A percentile compares a stretch with the other conserved stretches of the same genome.
These are phyloP conservation scores for Parasteatoda lunata DNA, from an alignment of 2,888 invertebrate species.

Conservation along the genomic window DNA sequence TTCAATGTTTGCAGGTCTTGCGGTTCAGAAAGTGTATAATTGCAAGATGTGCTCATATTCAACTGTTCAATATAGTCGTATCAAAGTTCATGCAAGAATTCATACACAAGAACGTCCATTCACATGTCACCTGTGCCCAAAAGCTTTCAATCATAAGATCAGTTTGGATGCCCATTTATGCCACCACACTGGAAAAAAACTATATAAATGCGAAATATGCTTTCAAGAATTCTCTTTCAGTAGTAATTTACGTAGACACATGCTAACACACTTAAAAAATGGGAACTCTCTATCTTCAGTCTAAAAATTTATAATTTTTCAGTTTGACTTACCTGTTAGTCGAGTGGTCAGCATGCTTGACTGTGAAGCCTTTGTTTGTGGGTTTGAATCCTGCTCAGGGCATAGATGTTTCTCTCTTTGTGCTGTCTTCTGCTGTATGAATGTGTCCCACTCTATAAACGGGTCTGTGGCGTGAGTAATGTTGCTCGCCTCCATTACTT, in stretches of 20 bases:
- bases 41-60: background rate
- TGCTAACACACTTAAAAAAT: constrained; percentile 8
- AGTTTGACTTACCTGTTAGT: no score
- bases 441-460: no score
- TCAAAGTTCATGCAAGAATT: background rate
- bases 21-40: background rate
- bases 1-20: no score
- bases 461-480: no score
- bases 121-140: background rate
- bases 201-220: background rate
- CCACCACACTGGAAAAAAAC: constrained; percentile 7
- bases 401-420: no score
- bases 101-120: constrained; percentile 6
- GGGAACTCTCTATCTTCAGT: no score
- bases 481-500: no score
- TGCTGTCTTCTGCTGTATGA: no score
- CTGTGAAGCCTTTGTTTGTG: no score
- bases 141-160: constrained; percentile 9
- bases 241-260: constrained; percentile 7
- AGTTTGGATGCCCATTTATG: background rate
- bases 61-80: background rate
- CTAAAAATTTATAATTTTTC: no score
- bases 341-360: no score
- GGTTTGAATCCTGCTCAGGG: no score
- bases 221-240: background rate